phyloP scores from a whole-genome alignment of 1,140 invertebrate species.

The Drosophila cardini region DNA sequence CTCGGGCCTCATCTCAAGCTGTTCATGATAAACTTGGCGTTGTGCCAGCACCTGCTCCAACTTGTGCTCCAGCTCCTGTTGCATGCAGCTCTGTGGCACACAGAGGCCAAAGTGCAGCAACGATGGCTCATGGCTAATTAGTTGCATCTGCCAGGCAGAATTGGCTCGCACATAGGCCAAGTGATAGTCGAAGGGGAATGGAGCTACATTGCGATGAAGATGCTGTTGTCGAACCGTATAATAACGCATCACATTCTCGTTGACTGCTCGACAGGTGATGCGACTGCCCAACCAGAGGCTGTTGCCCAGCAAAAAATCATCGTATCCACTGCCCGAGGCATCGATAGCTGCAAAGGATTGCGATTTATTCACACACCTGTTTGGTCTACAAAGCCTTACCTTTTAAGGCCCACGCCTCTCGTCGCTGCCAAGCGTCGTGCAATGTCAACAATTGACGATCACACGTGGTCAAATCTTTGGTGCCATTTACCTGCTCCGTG shows the following conservation, averaged over 20 bases:
- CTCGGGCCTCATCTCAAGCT: slow-evolving; percentile 37
- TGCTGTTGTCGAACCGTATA: not conserved
- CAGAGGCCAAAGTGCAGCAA: slow-evolving; percentile 59
- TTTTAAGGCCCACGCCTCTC: slow-evolving; percentile 50
- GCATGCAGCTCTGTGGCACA: slow-evolving; percentile 40
- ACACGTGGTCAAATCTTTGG: slow-evolving; percentile 10
- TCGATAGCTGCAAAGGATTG: slow-evolving; percentile 38
- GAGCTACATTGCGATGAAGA: slow-evolving; percentile 20
- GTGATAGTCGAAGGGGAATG: slow-evolving; percentile 43
- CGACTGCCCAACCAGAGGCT: slow-evolving; percentile 57
- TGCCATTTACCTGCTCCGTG: slow-evolving; percentile 1
- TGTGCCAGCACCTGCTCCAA: not conserved
- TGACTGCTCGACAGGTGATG: slow-evolving; percentile 39
- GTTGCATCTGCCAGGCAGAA: slow-evolving; percentile 26
- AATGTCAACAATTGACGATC: slow-evolving; percentile 33
- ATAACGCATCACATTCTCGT: slow-evolving; percentile 15
- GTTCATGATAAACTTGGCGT: not conserved
- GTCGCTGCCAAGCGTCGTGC: slow-evolving; percentile 8
- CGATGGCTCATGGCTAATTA: not conserved
- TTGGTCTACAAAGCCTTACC: slow-evolving; percentile 33
- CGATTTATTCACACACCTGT: too few species aligned
- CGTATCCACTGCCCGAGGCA: slow-evolving; percentile 49
- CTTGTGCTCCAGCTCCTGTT: slow-evolving; percentile 36
- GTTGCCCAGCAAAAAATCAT: slow-evolving; percentile 52
- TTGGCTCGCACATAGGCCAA: slow-evolving; percentile 52